These are phyloP conservation scores for Galemys pyrenaicus DNA, from an alignment of 2,113 vertebrate genomes.

Conservation along the genomic window DNA sequence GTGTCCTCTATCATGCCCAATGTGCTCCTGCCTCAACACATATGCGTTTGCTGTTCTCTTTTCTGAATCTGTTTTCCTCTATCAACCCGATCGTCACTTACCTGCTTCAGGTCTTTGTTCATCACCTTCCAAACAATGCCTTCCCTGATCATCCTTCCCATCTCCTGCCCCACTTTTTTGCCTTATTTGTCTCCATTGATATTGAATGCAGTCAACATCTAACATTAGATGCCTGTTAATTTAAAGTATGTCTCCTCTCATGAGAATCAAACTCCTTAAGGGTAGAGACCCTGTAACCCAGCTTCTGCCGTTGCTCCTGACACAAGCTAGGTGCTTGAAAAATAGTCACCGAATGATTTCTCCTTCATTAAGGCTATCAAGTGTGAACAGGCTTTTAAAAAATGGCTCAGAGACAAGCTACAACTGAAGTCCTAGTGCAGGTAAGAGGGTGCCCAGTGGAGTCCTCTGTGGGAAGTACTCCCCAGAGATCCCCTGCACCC, in stretches of 20 bases:
- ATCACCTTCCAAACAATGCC: neutral
- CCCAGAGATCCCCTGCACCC: neutral
- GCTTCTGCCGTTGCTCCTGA: neutral
- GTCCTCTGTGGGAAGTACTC: neutral
- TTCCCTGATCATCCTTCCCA: neutral
- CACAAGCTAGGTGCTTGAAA: neutral
- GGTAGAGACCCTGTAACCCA: neutral
- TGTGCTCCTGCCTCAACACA: neutral
- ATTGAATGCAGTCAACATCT: neutral
- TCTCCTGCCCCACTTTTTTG: neutral
- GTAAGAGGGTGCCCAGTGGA: neutral
- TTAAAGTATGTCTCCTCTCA: neutral
- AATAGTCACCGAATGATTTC: neutral
- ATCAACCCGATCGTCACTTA: neutral
- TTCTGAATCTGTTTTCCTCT: neutral
- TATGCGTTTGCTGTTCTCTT: neutral
- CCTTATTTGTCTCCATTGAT: neutral
- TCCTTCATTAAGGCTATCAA: neutral
- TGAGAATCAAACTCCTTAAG: neutral
- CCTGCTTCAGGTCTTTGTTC: neutral
- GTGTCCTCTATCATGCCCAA: neutral
- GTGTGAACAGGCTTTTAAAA: neutral
- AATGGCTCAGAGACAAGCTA: neutral
- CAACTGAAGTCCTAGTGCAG: neutral
- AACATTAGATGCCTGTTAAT: neutral